Percentiles rank a stretch among this genome's conserved stretches.
Conservation (phyloP, 1,140 invertebrate species). For the Rhagoletis zephyria region DNA sequence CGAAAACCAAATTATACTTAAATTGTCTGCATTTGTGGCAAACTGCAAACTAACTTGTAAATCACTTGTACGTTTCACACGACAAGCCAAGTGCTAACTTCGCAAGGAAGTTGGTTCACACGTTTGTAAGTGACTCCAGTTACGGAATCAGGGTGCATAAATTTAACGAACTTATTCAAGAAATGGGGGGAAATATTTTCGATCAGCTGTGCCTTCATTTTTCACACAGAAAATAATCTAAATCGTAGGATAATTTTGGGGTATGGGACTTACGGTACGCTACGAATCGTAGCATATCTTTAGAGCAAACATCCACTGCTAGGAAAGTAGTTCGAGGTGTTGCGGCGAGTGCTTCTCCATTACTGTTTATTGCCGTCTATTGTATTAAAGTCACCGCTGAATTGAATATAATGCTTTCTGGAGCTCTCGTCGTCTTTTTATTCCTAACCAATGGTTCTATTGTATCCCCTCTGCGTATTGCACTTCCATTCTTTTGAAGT, state of each 20-base stretch:
- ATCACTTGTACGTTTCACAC: background rate
- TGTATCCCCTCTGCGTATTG: background rate
- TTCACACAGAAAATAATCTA: no score
- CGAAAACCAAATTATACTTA: background rate
- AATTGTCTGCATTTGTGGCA: constrained; percentile 12
- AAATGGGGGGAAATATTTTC: background rate
- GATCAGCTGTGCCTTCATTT: background rate
- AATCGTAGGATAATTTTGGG: no score
- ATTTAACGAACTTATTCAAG: background rate
- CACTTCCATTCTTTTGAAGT: background rate
- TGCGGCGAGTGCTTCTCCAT: background rate
- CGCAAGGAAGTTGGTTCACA: background rate
- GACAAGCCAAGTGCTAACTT: background rate
- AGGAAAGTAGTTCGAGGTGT: background rate
- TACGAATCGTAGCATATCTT: constrained; percentile 5
- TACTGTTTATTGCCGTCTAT: background rate
- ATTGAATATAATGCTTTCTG: background rate
- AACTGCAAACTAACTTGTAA: background rate
- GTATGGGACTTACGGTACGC: no score
- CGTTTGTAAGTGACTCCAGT: background rate
- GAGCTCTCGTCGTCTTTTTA: background rate
- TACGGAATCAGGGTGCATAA: background rate
- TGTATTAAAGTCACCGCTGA: background rate
- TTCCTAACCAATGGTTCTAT: background rate
- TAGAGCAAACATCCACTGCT: background rate